Percentiles rank a stretch among this genome's conserved stretches.
phyloP scores from a whole-genome alignment of 2,888 invertebrate genomes.

The Sceliomorpha sp. region DNA sequence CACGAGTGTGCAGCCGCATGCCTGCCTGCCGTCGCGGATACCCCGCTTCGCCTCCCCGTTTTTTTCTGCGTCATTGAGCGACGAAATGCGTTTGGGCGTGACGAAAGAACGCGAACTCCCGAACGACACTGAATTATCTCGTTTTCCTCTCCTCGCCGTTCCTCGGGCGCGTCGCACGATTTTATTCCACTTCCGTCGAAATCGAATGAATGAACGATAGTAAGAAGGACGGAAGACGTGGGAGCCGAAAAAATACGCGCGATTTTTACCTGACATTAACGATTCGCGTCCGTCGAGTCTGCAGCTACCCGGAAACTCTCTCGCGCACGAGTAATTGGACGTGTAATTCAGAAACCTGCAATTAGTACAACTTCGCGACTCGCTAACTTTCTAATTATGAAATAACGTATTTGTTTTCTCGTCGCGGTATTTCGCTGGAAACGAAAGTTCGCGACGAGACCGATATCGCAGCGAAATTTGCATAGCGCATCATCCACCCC shows the following conservation, averaged over 20 bases:
- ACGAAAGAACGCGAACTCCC: constrained; percentile 33
- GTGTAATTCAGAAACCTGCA: constrained; percentile 45
- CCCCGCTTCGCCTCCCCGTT: constrained; percentile 48
- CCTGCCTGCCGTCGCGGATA: too few species aligned
- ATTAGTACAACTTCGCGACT: constrained; percentile 49
- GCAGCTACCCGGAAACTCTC: constrained; percentile 35
- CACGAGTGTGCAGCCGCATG: constrained; percentile 55
- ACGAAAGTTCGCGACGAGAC: constrained; percentile 42
- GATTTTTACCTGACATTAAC: too few species aligned
- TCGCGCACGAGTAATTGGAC: constrained; percentile 46
- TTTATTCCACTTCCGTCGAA: constrained; percentile 1
- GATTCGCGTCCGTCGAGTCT: constrained; percentile 31
- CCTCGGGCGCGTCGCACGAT: too few species aligned
- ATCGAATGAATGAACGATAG: constrained; percentile 1
- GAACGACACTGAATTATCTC: constrained; percentile 51
- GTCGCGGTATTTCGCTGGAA: constrained; percentile 33
- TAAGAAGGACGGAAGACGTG: constrained; percentile 12
- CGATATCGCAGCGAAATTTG: constrained; percentile 49
- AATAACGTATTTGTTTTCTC: constrained; percentile 50
- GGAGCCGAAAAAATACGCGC: constrained; percentile 25
- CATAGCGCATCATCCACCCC: constrained; percentile 22
- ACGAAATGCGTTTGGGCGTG: constrained; percentile 44
- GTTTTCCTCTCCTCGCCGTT: constrained; percentile 2
- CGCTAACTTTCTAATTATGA: constrained; percentile 47
- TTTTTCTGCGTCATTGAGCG: constrained; percentile 54